phyloP scores from a whole-genome alignment of 2,113 vertebrate genomes.

The Synodontis membranacea region DNA sequence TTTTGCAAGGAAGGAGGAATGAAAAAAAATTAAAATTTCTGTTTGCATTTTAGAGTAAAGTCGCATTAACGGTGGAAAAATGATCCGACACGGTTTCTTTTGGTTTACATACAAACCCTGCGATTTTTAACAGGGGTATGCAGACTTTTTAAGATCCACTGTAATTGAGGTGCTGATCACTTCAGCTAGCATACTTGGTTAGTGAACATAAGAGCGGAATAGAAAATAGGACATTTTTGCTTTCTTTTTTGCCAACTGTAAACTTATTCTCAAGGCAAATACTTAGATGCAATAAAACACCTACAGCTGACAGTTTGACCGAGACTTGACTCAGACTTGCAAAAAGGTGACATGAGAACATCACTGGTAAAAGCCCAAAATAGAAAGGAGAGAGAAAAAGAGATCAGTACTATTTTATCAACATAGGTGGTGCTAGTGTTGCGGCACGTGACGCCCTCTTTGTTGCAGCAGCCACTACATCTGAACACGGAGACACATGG shows the following conservation, averaged over 20 bases:
- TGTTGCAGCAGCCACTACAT: slow-evolving; percentile 94
- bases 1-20: not conserved
- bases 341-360: not conserved
- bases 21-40: not conserved
- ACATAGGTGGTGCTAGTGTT: slow-evolving; percentile 87
- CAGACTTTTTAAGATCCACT: not conserved
- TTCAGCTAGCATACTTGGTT: too few relatives aligned
- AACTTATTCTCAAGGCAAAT: too few relatives aligned
- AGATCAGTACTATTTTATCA: slow-evolving; percentile 87
- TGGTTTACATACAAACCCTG: not conserved
- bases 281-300: too few relatives aligned
- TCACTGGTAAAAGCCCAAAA: not conserved
- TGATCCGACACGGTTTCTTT: not conserved
- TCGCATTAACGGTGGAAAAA: not conserved
- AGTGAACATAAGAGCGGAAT: too few relatives aligned
- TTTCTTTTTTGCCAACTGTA: too few relatives aligned
- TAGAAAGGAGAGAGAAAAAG: not conserved
- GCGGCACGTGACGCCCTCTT: slow-evolving; percentile 85
- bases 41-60: not conserved
- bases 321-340: too few relatives aligned
- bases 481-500: slow-evolving; percentile 91
- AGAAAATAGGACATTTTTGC: too few relatives aligned
- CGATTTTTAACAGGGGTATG: too few relatives aligned
- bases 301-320: too few relatives aligned
- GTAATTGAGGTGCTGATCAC: not conserved